phyloP scores from a whole-genome alignment of 2,888 invertebrate species.

The Nomada goodeniana region DNA sequence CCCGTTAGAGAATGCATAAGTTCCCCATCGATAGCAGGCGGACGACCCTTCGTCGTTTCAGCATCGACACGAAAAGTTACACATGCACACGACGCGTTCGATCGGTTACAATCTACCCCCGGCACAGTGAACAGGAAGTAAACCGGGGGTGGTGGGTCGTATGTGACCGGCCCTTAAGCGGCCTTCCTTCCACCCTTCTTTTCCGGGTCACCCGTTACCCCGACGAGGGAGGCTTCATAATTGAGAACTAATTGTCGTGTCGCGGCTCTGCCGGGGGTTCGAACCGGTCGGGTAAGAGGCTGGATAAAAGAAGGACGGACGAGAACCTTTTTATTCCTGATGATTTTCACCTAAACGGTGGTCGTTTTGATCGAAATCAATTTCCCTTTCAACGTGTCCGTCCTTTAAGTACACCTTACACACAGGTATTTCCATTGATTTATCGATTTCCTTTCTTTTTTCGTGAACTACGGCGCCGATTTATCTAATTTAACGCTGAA shows the following conservation, averaged over 20 bases:
- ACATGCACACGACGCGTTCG: constrained; percentile 63
- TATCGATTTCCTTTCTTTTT: too few species aligned
- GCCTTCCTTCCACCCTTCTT: constrained; percentile 58
- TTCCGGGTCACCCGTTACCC: constrained; percentile 69
- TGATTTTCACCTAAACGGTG: too few species aligned
- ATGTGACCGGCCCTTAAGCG: constrained; percentile 58
- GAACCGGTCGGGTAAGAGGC: constrained; percentile 30
- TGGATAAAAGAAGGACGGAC: constrained; percentile 7
- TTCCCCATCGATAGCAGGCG: constrained; percentile 21
- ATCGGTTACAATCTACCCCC: constrained; percentile 46
- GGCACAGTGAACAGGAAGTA: constrained; percentile 36
- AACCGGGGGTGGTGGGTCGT: constrained; percentile 15
- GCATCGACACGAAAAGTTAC: constrained; percentile 67
- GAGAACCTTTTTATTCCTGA: too few species aligned
- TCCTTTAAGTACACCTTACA: too few species aligned
- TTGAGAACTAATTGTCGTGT: constrained; percentile 70
- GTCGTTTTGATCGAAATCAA: too few species aligned
- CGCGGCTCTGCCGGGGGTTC: constrained; percentile 38
- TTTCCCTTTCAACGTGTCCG: too few species aligned
- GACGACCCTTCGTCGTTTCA: constrained; percentile 63
- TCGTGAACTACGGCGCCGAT: too few species aligned
- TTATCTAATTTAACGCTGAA: too few species aligned
- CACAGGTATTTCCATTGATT: too few species aligned
- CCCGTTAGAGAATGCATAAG: constrained; percentile 15
- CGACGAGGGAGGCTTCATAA: constrained; percentile 68